Conservation (phyloP, 2,888 invertebrate genomes). For the Cinara cedri region DNA sequence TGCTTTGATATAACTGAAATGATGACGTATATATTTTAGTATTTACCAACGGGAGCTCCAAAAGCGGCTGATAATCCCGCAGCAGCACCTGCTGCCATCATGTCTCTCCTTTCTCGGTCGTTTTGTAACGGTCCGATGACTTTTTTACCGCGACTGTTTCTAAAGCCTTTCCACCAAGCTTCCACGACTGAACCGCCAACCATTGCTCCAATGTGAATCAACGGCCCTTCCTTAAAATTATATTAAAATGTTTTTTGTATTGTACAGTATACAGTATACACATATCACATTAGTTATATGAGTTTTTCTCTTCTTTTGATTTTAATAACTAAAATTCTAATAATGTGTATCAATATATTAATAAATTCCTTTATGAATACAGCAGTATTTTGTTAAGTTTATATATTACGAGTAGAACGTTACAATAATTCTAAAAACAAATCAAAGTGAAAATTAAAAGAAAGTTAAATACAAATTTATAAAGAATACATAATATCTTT, state of each 20-base stretch:
- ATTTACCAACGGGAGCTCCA: constrained; percentile 65
- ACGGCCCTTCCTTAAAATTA: constrained; percentile 65
- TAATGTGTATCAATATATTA: no score
- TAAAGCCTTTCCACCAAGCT: constrained; percentile 51
- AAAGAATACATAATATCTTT: no score
- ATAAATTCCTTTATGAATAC: no score
- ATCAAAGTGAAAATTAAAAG: no score
- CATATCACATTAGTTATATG: neutral
- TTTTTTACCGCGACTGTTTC: constrained; percentile 62
- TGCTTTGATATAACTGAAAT: neutral
- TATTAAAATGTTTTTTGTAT: no score
- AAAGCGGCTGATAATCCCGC: constrained; percentile 72
- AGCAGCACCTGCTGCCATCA: constrained; percentile 71
- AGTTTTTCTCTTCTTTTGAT: no score
- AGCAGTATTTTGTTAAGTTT: no score
- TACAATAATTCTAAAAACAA: no score
- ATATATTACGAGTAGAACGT: no score
- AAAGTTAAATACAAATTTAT: no score
- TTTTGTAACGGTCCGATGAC: constrained; percentile 66
- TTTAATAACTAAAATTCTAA: no score
- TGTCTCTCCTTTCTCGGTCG: constrained; percentile 71
- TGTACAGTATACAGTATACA: no score
- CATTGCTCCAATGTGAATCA: constrained; percentile 73
- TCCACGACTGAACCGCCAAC: constrained; percentile 64
- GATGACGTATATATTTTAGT: neutral